Base-by-base conservation (phyloP, 2,113 vertebrate species). In the Vulpes lagopus region DNA sequence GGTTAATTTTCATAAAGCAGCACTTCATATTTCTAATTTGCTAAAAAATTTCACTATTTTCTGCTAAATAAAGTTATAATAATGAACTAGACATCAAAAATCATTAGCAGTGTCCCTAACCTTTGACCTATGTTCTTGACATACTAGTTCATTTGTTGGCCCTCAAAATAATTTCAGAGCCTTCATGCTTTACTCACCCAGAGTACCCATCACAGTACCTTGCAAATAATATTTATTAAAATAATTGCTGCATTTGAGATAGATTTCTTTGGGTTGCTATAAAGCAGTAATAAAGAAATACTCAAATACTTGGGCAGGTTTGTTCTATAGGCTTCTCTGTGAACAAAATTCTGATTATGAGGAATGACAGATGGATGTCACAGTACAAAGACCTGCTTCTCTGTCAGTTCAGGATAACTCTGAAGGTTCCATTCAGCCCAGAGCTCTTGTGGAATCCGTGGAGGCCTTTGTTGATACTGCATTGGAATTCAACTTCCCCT, bases 181-280 rank as follows among this genome's bases (percentile, higher is more conserved):
- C 32, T 86, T 32, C 5, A 0, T 5, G 6, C 19, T 11, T 38
- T 83, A 8, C 14, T 62, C 25, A 32, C 22, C 38, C 53, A 74
- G 64, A 76, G 23, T 91, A 35, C 22, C 17, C 27, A 78, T 80
- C 22, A 74, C 4, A 22, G 35, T 73, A 14, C 15, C 25, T 91
- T 89, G 20, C 59, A 89, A 73, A 84, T 80, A 65, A 53, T 71
- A 25, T 51, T 91, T 71, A 49, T 93, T 81, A 93, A 85, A 96
- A 71, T 67, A 60, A 55, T 38, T 71, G 53, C n/a, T 71, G 19
- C 38, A 92, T 82, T 82, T 22, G 60, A 87, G 38, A 78, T 27
- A 83, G 76, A 23, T 19, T 35, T 85, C 15, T 91, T 65, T 17
- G 20, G 5, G 5, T 79, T 97, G 14, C 84, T 73, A 1, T 90